Conservation (phyloP, 2,113 vertebrate species). For the Ascaphus truei region DNA sequence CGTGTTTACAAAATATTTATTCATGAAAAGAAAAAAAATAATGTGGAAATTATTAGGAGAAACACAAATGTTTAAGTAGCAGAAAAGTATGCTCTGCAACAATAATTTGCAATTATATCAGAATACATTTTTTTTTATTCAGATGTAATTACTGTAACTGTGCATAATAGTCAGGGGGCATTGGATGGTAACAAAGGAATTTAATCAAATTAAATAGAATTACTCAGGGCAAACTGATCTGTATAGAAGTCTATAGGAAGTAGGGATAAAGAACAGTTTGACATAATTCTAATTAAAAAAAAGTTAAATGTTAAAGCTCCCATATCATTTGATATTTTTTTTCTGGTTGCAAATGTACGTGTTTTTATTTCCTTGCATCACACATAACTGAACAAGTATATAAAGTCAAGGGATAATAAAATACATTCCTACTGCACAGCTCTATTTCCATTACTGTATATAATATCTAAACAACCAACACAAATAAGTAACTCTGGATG, state of each 20-base stretch:
- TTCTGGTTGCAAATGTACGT: conserved; percentile 3
- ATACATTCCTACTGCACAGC: not conserved
- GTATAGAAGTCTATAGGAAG: conserved; percentile 8
- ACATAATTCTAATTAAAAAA: conserved; percentile 28
- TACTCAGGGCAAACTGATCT: conserved; percentile 1
- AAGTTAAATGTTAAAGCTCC: conserved; percentile 18
- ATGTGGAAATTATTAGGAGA: not conserved
- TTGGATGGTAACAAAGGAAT: conserved; percentile 26
- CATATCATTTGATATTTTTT: not conserved
- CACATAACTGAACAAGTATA: not conserved
- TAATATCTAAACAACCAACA: not conserved
- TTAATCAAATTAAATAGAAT: conserved; percentile 20
- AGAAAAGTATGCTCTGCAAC: conserved; percentile 14
- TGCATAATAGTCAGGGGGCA: conserved; percentile 17
- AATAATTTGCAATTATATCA: conserved; percentile 24
- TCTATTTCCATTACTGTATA: not conserved
- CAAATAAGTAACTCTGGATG: too few species aligned
- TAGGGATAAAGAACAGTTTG: conserved; percentile 14
- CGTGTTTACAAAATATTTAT: too few species aligned
- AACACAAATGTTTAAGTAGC: not conserved
- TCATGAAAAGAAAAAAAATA: too few species aligned
- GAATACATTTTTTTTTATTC: conserved; percentile 26
- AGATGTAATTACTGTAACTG: conserved; percentile 25
- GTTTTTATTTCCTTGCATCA: not conserved
- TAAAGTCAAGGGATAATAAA: conserved; percentile 12